Evolutionary conservation across 92 coral and sea anemone species (phyloP).

Genomic region (Siderastrea radians): DNA sequence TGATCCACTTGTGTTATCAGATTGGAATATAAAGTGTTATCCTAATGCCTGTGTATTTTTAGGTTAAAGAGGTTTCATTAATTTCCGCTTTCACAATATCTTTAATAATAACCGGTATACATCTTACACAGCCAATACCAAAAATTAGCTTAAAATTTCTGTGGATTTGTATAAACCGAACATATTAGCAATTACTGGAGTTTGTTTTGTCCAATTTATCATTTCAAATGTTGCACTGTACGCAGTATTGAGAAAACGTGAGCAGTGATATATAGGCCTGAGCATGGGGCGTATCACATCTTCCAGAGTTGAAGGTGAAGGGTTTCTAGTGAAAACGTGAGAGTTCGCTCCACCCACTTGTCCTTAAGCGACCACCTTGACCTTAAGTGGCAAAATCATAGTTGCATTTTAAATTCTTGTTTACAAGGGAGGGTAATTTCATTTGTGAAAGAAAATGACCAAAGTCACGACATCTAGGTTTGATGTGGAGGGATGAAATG

Average conservation of each 20-base stretch:
- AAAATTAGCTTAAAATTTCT: not conserved
- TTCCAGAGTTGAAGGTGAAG: conserved; percentile 25
- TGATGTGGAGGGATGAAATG: no score
- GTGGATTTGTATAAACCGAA: not conserved
- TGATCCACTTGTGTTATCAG: conserved; percentile 21
- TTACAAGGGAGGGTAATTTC: not conserved
- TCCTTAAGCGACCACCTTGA: not conserved
- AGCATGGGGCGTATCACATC: not conserved
- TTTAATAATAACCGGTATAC: not conserved
- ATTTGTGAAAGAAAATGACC: no score
- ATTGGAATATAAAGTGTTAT: conserved; percentile 16
- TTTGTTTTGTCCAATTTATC: not conserved
- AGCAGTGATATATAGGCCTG: not conserved
- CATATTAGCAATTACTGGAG: not conserved
- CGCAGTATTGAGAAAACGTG: not conserved
- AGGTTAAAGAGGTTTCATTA: not conserved
- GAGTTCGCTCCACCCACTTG: not conserved
- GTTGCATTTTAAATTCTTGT: not conserved
- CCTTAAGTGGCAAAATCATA: not conserved
- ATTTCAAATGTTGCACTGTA: not conserved
- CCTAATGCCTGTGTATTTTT: conserved; percentile 4
- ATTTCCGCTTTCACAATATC: not conserved
- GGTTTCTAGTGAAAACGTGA: conserved; percentile 1
- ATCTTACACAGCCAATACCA: not conserved
- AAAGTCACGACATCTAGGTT: no score